Conservation (phyloP, 2,113 vertebrate species). For the Peromyscus leucopus region DNA sequence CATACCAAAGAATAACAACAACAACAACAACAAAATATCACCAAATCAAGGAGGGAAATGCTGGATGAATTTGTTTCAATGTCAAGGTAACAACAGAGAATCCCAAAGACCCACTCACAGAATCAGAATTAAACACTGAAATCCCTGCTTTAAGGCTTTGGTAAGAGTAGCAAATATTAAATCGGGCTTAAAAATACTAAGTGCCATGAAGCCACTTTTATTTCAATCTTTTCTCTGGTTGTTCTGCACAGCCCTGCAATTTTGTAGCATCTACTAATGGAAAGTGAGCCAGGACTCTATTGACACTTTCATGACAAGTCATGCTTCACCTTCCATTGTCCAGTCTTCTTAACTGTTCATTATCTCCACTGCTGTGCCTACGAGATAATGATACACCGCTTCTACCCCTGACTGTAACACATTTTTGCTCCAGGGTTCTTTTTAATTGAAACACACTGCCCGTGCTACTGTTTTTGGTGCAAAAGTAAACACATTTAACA, state of each 20-base stretch:
- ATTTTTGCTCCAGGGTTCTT: conserved; percentile 84
- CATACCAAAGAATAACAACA: conserved; percentile 28
- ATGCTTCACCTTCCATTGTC: conserved; percentile 81
- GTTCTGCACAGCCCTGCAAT: conserved; percentile 65
- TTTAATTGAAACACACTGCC: conserved; percentile 82
- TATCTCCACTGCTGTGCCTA: conserved; percentile 82
- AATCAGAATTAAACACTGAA: conserved; percentile 79
- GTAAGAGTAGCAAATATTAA: conserved; percentile 77
- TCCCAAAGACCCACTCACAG: conserved; percentile 23
- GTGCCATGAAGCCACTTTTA: conserved; percentile 65
- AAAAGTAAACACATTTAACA: conserved; percentile 78
- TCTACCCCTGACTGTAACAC: conserved; percentile 75
- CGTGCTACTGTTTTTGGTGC: conserved; percentile 77
- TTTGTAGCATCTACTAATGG: conserved; percentile 67
- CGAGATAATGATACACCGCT: conserved; percentile 77
- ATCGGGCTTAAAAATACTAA: conserved; percentile 71
- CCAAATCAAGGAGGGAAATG: background rate
- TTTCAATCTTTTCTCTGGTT: conserved; percentile 60
- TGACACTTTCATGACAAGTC: conserved; percentile 81
- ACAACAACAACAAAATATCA: background rate
- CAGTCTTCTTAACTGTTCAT: conserved; percentile 83
- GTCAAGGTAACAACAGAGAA: background rate
- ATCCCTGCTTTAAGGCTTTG: conserved; percentile 75
- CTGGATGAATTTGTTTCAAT: conserved; percentile 34
- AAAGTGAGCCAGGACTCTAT: conserved; percentile 69